Evolutionary conservation across 1,140 invertebrate genomes (phyloP).

Genomic region (Acromyrmex echinatior): DNA sequence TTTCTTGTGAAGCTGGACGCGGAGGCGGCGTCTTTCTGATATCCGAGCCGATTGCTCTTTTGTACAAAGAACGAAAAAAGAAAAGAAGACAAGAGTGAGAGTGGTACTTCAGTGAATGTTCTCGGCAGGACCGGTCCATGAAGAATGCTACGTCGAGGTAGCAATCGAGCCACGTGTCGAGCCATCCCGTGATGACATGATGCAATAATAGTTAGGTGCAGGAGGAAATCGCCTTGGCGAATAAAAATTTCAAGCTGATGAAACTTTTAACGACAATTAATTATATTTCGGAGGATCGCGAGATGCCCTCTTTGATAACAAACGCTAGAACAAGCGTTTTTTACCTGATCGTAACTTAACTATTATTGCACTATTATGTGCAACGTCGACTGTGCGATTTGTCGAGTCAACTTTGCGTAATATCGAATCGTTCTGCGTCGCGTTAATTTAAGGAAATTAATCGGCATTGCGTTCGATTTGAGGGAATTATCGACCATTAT

Average conservation of each 20-base stretch:
- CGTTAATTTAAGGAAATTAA: slow-evolving; percentile 4
- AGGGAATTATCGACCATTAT: background rate
- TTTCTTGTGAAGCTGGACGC: background rate
- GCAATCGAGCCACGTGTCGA: slow-evolving; percentile 5
- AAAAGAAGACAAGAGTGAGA: background rate
- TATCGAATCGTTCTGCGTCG: background rate
- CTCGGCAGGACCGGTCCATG: slow-evolving; percentile 61
- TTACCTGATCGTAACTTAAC: slow-evolving; percentile 16
- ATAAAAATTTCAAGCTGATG: background rate
- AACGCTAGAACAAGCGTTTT: background rate
- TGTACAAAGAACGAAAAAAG: slow-evolving; percentile 38
- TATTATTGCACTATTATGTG: slow-evolving; percentile 38
- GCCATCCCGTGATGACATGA: background rate
- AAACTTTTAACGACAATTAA: background rate
- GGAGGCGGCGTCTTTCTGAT: slow-evolving; percentile 31
- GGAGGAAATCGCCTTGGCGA: background rate
- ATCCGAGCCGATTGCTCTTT: slow-evolving; percentile 61
- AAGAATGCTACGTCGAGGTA: slow-evolving; percentile 50
- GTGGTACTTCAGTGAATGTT: slow-evolving; percentile 47
- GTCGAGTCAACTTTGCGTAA: background rate
- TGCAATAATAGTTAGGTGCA: slow-evolving; percentile 31
- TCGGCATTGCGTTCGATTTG: background rate
- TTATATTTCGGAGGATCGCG: background rate
- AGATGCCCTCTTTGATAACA: background rate
- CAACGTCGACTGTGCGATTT: background rate